phyloP scores from a whole-genome alignment of 2,797 vertebrate species.

The Benthosema pterotum region DNA sequence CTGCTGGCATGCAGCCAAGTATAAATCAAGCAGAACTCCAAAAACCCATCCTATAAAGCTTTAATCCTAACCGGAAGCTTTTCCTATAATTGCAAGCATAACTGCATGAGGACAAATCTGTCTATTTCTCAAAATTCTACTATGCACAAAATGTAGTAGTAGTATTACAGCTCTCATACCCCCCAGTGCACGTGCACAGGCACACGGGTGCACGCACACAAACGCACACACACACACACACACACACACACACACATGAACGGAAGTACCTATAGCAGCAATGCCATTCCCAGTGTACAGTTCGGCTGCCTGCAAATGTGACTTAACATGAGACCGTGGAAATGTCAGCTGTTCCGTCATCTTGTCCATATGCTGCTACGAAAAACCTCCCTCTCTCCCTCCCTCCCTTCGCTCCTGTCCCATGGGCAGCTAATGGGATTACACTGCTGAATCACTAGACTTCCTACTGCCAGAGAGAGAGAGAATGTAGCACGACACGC shows the following conservation, averaged over 20 bases:
- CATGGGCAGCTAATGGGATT: constrained; percentile 18
- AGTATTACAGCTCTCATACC: too few relatives aligned
- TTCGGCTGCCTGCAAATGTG: neutral
- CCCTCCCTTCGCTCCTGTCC: neutral
- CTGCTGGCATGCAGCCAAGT: too few relatives aligned
- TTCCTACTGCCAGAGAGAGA: neutral
- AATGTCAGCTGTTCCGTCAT: neutral
- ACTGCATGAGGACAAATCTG: too few relatives aligned
- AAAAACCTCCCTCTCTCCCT: constrained; percentile 6
- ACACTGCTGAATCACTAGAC: constrained; percentile 13
- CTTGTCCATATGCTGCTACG: neutral
- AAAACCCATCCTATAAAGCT: too few relatives aligned
- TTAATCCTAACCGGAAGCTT: too few relatives aligned
- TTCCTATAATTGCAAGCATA: too few relatives aligned
- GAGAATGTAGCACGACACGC: too few relatives aligned
- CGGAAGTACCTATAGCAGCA: too few relatives aligned
- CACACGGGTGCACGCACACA: neutral
- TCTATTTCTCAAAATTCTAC: too few relatives aligned
- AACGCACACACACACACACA: neutral
- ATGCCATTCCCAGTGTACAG: neutral
- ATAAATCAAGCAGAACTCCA: too few relatives aligned
- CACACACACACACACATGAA: neutral
- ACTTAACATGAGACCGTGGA: neutral
- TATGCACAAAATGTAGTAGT: too few relatives aligned
- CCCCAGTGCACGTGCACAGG: too few relatives aligned